These are phyloP conservation scores for Sacculina carcini DNA, from an alignment of 2,888 invertebrate species.

Conservation along the genomic window DNA sequence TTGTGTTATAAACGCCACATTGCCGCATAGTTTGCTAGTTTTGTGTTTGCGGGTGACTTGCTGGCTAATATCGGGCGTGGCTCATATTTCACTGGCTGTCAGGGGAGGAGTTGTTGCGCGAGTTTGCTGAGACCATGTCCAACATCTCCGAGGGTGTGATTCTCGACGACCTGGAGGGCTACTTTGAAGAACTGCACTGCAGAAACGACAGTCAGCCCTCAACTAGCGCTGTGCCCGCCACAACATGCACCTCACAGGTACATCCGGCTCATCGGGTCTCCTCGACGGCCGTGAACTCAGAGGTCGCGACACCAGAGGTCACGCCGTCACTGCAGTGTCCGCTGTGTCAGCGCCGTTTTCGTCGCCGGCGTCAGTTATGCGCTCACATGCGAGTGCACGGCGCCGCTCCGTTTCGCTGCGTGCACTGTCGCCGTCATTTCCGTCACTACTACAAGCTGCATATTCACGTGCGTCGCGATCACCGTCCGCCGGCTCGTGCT, in stretches of 20 bases:
- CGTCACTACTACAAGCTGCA: neutral
- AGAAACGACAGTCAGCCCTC: too few relatives aligned
- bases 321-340: too few relatives aligned
- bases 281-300: neutral
- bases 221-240: too few relatives aligned
- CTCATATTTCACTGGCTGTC: too few relatives aligned
- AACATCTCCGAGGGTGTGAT: conserved; percentile 1
- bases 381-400: neutral
- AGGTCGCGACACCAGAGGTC: too few relatives aligned
- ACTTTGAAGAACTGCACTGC: neutral
- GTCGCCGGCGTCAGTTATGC: neutral
- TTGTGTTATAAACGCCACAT: too few relatives aligned
- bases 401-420: neutral
- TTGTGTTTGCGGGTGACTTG: too few relatives aligned
- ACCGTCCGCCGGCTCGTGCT: neutral
- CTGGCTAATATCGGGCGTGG: too few relatives aligned
- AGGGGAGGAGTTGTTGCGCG: neutral
- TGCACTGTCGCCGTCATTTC: neutral
- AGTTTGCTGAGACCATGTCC: conserved; percentile 1
- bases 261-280: neutral
- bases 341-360: neutral
- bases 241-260: too few relatives aligned
- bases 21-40: too few relatives aligned
- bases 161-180: neutral
- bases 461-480: neutral